Base-by-base conservation (phyloP, 2,797 vertebrate genomes). In the Poecilia gillii region DNA sequence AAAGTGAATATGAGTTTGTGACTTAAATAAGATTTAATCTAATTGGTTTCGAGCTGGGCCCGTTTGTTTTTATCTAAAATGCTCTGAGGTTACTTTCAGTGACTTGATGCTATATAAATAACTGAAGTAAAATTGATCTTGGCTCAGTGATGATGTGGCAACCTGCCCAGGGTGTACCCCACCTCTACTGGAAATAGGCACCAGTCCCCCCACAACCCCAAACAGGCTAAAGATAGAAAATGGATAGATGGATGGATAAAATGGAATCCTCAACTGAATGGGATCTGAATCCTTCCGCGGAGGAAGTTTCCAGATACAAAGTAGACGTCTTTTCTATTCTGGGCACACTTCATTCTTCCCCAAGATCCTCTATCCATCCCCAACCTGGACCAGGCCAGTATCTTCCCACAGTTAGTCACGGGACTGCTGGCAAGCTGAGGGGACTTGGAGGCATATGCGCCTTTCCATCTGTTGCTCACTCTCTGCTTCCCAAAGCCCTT, bases 381-480 rank as follows among this genome's bases (percentile, higher is more conserved):
- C 81, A 92, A 93, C 92, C 91, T 92, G 91, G 92, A 91, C 71
- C 81, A 89, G 88, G 88, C 82, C 91, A 89, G 85, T 88, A 92
- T 94, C 93, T 94, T 93, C 91, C 91, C 86, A 93, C 92, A 94
- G 94, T 89, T 92, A 93, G 91, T 95, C 94, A 93, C 92, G 90
- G 94, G 95, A 94, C 91, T 95, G 92, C 94, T 96, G 96, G 95
- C 95, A 95, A 88, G 93, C 94, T 88, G 83, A 88, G 83, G 89
- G 91, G 94, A 94, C 92, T 95, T 91, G 92, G 93, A 94, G 94
- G 93, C 93, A 94, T 95, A 95, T 95, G 94, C 85, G 90, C 78
- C 87, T 92, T 93, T 94, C 95, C 95, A 96, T 96, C 95, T 96
- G 95, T 95, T 95, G 94, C 95, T 93, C 91, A 85, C 85, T 94